These are phyloP conservation scores for Jaculus jaculus DNA, from an alignment of 2,113 vertebrate species.

Conservation along the genomic window DNA sequence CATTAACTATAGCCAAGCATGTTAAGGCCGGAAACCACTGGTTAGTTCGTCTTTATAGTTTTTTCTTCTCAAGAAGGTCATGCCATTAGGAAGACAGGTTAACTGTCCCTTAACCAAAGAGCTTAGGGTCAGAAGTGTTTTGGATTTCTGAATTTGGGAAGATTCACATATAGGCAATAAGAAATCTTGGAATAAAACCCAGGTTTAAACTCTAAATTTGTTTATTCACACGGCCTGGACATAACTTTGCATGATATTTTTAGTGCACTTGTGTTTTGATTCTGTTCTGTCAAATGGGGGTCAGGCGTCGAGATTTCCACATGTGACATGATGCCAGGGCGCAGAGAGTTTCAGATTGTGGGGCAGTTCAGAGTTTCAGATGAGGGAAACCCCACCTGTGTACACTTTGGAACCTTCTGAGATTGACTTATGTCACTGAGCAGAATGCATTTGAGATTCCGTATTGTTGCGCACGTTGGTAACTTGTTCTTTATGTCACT, in stretches of 20 bases:
- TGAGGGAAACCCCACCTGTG: too few species aligned
- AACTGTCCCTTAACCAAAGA: not conserved
- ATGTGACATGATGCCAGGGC: not conserved
- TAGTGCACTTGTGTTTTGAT: not conserved
- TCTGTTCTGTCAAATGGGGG: not conserved
- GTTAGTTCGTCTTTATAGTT: not conserved
- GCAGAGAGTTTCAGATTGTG: not conserved
- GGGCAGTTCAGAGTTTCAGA: not conserved
- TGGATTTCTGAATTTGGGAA: not conserved
- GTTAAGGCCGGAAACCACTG: not conserved
- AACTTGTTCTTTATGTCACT: not conserved
- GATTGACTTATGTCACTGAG: not conserved
- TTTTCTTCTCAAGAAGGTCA: conserved; percentile 3
- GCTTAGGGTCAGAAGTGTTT: not conserved
- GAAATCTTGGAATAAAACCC: not conserved
- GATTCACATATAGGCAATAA: not conserved
- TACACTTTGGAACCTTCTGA: not conserved
- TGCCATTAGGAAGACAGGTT: not conserved
- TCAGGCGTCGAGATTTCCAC: not conserved
- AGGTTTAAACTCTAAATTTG: not conserved
- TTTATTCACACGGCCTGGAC: not conserved
- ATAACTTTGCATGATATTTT: too few species aligned
- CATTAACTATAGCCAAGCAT: not conserved
- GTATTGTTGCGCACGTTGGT: rapidly evolving
- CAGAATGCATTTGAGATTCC: not conserved